phyloP scores from a whole-genome alignment of 2,888 invertebrate species.

The Tipula helvola region DNA sequence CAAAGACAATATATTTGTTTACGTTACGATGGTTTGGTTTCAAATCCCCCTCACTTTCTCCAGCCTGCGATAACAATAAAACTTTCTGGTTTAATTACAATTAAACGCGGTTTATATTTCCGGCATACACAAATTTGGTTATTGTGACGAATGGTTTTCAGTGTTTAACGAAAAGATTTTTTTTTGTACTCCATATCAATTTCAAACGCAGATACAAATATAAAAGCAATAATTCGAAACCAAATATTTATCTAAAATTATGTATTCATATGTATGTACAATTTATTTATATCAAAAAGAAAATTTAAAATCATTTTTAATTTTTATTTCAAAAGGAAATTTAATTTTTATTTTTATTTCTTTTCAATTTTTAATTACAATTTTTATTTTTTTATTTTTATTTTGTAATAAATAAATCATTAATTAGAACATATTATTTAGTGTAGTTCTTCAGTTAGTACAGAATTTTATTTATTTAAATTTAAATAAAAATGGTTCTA shows the following conservation, averaged over 20 bases:
- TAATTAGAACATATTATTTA: background rate
- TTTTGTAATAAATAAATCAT: background rate
- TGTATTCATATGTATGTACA: background rate
- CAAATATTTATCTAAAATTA: background rate
- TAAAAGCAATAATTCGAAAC: background rate
- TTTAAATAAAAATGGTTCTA: background rate
- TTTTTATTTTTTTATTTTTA: background rate
- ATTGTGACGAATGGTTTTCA: background rate
- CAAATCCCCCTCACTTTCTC: too few relatives aligned
- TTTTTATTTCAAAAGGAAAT: background rate
- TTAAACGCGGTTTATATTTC: background rate
- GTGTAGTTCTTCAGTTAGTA: background rate
- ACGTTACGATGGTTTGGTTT: too few relatives aligned
- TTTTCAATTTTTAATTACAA: background rate
- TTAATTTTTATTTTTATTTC: background rate
- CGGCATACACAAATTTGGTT: background rate
- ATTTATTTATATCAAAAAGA: background rate
- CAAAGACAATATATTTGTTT: too few relatives aligned
- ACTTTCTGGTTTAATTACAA: background rate
- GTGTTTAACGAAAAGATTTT: background rate
- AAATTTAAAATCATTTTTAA: background rate
- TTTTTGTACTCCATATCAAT: background rate
- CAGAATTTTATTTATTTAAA: background rate
- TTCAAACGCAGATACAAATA: background rate
- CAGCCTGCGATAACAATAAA: background rate